phyloP scores from a whole-genome alignment of 2,113 vertebrate genomes.

The Ciconia boyciana region DNA sequence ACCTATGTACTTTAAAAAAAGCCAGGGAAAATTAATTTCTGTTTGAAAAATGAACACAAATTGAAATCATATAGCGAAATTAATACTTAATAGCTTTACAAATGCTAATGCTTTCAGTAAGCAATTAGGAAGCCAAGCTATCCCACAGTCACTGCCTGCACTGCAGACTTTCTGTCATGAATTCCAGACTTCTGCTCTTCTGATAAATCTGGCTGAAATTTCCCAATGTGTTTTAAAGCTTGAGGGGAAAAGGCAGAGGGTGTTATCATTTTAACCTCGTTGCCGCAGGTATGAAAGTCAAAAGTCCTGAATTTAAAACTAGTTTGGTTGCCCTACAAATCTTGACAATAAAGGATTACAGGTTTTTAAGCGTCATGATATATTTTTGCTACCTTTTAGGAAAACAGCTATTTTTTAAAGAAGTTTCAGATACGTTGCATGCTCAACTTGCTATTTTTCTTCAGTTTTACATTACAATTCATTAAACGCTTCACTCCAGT shows the following conservation, averaged over 20 bases:
- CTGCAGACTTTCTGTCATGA: not conserved
- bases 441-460: conserved; percentile 43
- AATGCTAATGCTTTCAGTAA: not conserved
- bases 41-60: not conserved
- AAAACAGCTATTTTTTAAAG: conserved; percentile 5
- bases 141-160: not conserved
- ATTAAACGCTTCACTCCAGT: conserved; percentile 44
- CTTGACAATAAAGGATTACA: not conserved
- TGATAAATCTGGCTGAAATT: not conserved
- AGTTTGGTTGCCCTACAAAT: not conserved
- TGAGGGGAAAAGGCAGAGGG: not conserved
- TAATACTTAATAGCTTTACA: not conserved
- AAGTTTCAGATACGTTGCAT: not conserved
- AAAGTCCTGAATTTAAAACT: not conserved
- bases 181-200: not conserved
- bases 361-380: not conserved
- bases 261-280: not conserved
- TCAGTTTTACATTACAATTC: conserved; percentile 28
- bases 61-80: not conserved
- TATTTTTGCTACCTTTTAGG: conserved; percentile 6
- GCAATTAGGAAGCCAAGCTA: not conserved
- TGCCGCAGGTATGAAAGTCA: not conserved
- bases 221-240: not conserved
- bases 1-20: not conserved
- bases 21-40: not conserved